phyloP scores from a whole-genome alignment of 2,797 vertebrate genomes.

The Hippoglossus hippoglossus region DNA sequence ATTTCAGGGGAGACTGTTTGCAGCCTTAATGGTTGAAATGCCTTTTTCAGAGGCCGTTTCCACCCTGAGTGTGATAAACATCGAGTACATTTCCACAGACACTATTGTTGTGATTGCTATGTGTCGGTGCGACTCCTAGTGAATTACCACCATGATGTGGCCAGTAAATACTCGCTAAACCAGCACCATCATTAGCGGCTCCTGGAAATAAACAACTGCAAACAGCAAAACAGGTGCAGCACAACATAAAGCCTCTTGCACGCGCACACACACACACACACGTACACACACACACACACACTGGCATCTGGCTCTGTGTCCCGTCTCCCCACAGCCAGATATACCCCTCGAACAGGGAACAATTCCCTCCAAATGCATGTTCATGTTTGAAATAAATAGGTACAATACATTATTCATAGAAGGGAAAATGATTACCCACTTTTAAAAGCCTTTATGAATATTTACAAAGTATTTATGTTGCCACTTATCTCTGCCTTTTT shows the following conservation, averaged over 20 bases:
- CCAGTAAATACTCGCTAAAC: conserved; percentile 44
- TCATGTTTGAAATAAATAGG: conserved; percentile 79
- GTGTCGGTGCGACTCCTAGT: conserved; percentile 41
- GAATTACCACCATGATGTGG: conserved; percentile 64
- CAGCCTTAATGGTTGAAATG: neutral
- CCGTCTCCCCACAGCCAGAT: conserved; percentile 55
- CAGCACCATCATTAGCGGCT: conserved; percentile 36
- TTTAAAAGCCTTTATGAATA: conserved; percentile 83
- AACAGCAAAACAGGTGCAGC: conserved; percentile 31
- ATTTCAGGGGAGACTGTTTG: neutral
- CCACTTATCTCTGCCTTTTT: conserved; percentile 60
- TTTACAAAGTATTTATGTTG: conserved; percentile 77
- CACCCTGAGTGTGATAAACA: conserved; percentile 12
- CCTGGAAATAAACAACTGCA: conserved; percentile 48
- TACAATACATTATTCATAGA: conserved; percentile 77
- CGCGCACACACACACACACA: conserved; percentile 10
- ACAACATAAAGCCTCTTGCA: conserved; percentile 18
- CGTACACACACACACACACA: neutral
- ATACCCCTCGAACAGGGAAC: conserved; percentile 56
- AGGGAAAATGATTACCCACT: conserved; percentile 78
- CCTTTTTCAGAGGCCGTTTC: conserved; percentile 5
- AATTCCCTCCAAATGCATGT: conserved; percentile 69
- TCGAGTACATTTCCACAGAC: conserved; percentile 16
- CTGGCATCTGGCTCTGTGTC: conserved; percentile 53
- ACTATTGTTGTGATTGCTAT: conserved; percentile 16